Conservation (phyloP, 2,797 vertebrate genomes). For the Phaenicophaeus curvirostris region DNA sequence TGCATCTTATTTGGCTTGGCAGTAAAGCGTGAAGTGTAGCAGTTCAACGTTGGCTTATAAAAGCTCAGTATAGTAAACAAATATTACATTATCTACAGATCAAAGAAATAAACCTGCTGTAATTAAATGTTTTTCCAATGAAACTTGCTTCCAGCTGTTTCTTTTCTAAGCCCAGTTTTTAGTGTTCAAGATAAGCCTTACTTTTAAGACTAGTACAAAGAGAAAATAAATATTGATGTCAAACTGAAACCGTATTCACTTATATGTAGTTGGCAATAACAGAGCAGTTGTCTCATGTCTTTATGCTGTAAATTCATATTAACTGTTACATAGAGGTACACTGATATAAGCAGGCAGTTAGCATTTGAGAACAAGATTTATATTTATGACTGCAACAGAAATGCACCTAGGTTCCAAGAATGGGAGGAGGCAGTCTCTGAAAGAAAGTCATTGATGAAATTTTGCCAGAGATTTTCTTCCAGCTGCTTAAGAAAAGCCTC, state of each 20-base stretch:
- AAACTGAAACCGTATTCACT: background rate
- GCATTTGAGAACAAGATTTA: background rate
- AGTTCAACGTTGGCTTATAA: constrained; percentile 37
- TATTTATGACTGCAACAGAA: constrained; percentile 27
- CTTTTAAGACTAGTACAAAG: constrained; percentile 59
- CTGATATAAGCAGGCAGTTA: background rate
- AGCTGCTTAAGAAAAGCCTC: background rate
- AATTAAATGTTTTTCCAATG: constrained; percentile 52
- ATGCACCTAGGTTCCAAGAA: background rate
- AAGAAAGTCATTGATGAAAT: background rate
- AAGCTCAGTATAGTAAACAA: constrained; percentile 48
- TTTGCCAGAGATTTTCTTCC: constrained; percentile 18
- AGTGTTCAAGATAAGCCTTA: constrained; percentile 58
- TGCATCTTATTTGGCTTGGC: constrained; percentile 60
- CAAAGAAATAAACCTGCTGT: constrained; percentile 59
- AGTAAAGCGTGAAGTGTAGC: constrained; percentile 23
- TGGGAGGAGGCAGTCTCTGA: background rate
- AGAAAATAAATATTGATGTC: constrained; percentile 28
- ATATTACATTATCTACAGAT: constrained; percentile 57
- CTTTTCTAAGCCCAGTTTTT: constrained; percentile 53
- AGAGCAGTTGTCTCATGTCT: constrained; percentile 22
- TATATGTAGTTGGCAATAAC: constrained; percentile 14
- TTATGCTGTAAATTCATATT: constrained; percentile 1
- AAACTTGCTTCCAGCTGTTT: constrained; percentile 69
- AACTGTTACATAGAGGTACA: background rate